A percentile compares a stretch with the other conserved stretches of the same genome.
These are phyloP conservation scores for Sarcoramphus papa DNA, from an alignment of 2,797 vertebrate genomes.

Conservation along the genomic window DNA sequence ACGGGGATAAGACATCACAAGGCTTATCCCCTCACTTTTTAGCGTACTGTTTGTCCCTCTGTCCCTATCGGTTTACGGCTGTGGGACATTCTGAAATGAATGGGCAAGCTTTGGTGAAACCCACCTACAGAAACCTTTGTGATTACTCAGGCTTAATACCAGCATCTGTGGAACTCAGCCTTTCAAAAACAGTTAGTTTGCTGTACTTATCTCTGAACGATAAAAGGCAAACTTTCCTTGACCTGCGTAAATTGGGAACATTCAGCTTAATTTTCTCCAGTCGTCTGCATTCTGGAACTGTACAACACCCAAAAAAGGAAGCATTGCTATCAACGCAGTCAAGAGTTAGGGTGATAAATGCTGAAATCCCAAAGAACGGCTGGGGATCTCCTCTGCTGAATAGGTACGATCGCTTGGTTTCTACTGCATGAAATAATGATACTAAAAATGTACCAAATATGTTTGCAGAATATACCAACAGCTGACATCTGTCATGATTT, in stretches of 20 bases:
- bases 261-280: constrained; percentile 30
- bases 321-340: not conserved
- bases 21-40: not conserved
- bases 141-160: not conserved
- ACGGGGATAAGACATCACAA: not conserved
- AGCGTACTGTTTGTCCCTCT: not conserved
- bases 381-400: not conserved
- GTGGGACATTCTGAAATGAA: not conserved
- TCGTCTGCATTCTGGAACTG: constrained; percentile 25
- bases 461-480: not conserved
- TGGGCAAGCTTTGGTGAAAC: not conserved
- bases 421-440: not conserved
- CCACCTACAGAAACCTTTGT: not conserved
- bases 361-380: not conserved
- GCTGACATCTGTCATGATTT: constrained; percentile 27
- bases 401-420: not conserved
- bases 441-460: not conserved
- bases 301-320: constrained; percentile 28
- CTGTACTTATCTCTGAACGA: not conserved
- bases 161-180: not conserved
- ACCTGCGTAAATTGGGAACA: constrained; percentile 45
- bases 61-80: not conserved
- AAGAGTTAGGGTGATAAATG: not conserved
- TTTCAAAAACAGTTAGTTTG: not conserved
- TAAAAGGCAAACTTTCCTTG: constrained; percentile 60